Base-by-base conservation (phyloP, 2,888 invertebrate species). In the Ormyrus nitidulus region DNA sequence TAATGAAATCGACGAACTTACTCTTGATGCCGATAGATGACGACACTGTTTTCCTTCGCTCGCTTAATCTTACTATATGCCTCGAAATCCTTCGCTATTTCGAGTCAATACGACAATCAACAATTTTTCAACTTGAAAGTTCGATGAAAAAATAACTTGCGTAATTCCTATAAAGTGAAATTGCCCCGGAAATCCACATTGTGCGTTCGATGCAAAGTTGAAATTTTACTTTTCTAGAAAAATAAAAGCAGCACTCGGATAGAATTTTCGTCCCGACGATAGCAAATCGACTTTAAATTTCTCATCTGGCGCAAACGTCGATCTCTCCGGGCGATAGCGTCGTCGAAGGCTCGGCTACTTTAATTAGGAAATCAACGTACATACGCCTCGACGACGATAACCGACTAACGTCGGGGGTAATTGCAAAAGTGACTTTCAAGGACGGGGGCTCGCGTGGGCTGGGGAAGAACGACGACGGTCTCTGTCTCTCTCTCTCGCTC, bases 401-500 rank as follows among this genome's bases (percentile, higher is more conserved):
- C 69, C 59, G 62, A 73, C 66, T 68, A 72, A 77, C 71, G 34
- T 76, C 54, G 68, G 10, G 53, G 68, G 59, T 79, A 76, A 81
- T 81, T 81, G 72, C 69, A 75, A 81, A 81, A 81, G 78, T 79
- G 78, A 78, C 68, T 78, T 75, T 77, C 69, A 80, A 80, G 80
- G 77, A 77, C 80, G 64, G 58, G 48, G 34, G 34, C 34, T 34
- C 58, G 34, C 49, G 74, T 62, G 51, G 69, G 48, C 46, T 69
- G 66, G 62, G 19, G 66, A 34, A 77, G 80, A 70, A 71, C 73
- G 76, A 69, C 81, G 78, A 83, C 82, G 79, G 81, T 19, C 19
- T 19, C 19, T 19, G 1, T 19, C 19, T 19, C 19, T 19, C 19
- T 19, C 19, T 19, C 19, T 19, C 19, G 19, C 19, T 19, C 19